phyloP scores from a whole-genome alignment of 2,797 vertebrate species.

The Pangasius larnaudii region DNA sequence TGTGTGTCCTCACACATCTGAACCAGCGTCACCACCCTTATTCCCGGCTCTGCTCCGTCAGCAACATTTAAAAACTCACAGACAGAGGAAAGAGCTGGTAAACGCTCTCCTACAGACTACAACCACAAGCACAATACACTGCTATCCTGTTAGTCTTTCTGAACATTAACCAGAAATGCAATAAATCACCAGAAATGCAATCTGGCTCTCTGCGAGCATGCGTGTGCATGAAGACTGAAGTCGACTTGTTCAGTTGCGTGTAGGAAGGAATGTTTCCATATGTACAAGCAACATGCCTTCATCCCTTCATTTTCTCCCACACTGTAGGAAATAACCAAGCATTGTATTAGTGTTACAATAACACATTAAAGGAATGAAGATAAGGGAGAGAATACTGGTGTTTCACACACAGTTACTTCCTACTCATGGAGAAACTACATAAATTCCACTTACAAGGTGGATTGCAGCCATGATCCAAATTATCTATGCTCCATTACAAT shows the following conservation, averaged over 20 bases:
- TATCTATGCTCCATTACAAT: background rate
- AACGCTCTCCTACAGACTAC: slow-evolving; percentile 12
- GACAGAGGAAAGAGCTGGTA: slow-evolving; percentile 4
- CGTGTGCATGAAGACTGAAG: slow-evolving; percentile 29
- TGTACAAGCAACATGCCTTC: slow-evolving; percentile 37
- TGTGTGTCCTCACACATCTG: background rate
- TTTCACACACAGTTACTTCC: background rate
- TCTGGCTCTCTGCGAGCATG: background rate
- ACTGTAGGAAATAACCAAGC: background rate
- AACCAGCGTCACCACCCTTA: background rate
- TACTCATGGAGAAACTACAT: slow-evolving; percentile 28
- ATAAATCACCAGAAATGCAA: background rate
- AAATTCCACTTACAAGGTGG: background rate
- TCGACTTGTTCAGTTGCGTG: slow-evolving; percentile 16
- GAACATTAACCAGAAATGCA: slow-evolving; percentile 18
- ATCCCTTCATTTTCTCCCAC: slow-evolving; percentile 25
- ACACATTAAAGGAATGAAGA: background rate
- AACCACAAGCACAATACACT: slow-evolving; percentile 9
- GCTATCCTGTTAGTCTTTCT: background rate
- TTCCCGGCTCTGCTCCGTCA: slow-evolving; percentile 35
- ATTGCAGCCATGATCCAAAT: background rate
- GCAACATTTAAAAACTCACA: slow-evolving; percentile 25
- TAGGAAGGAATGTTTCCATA: slow-evolving; percentile 42
- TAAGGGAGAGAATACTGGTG: background rate
- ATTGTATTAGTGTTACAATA: slow-evolving; percentile 8